Conservation (phyloP, 2,797 vertebrate species). For the Anableps anableps region DNA sequence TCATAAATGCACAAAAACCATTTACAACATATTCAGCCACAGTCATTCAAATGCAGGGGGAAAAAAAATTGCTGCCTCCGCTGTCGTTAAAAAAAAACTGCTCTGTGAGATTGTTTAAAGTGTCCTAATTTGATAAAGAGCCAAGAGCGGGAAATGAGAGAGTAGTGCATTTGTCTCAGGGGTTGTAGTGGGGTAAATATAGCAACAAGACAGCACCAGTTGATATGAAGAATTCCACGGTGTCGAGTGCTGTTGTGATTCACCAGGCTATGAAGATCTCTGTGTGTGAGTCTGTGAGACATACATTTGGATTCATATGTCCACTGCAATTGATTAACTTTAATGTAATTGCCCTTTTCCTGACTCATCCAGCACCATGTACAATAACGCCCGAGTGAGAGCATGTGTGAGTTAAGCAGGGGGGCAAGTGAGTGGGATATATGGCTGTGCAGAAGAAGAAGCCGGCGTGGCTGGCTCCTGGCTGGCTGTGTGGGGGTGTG, state of each 20-base stretch:
- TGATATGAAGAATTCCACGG: conserved; percentile 79
- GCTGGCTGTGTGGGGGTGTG: conserved; percentile 65
- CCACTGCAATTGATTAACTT: conserved; percentile 46
- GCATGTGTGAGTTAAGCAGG: conserved; percentile 10
- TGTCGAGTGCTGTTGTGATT: conserved; percentile 74
- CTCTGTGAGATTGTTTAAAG: conserved; percentile 66
- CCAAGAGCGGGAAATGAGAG: conserved; percentile 74
- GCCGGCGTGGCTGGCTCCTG: conserved; percentile 67
- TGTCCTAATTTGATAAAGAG: conserved; percentile 77
- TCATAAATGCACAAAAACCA: conserved; percentile 28
- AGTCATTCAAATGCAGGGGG: conserved; percentile 55
- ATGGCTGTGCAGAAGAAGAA: conserved; percentile 36
- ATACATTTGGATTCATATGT: conserved; percentile 40
- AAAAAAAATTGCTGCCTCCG: conserved; percentile 36
- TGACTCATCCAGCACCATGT: conserved; percentile 31
- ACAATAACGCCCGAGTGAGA: conserved; percentile 32
- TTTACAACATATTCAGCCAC: conserved; percentile 46
- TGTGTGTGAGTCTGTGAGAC: conserved; percentile 24
- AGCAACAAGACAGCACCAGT: conserved; percentile 80
- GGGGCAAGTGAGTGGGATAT: conserved; percentile 28
- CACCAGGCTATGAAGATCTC: conserved; percentile 56
- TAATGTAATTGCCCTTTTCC: conserved; percentile 42
- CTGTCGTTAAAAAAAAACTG: conserved; percentile 57
- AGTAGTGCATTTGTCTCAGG: conserved; percentile 74
- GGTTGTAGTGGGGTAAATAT: conserved; percentile 81